Percentiles rank a stretch among this genome's conserved stretches.
These are phyloP conservation scores for Cuculus canorus DNA, from an alignment of 2,797 vertebrate genomes.

Conservation along the genomic window DNA sequence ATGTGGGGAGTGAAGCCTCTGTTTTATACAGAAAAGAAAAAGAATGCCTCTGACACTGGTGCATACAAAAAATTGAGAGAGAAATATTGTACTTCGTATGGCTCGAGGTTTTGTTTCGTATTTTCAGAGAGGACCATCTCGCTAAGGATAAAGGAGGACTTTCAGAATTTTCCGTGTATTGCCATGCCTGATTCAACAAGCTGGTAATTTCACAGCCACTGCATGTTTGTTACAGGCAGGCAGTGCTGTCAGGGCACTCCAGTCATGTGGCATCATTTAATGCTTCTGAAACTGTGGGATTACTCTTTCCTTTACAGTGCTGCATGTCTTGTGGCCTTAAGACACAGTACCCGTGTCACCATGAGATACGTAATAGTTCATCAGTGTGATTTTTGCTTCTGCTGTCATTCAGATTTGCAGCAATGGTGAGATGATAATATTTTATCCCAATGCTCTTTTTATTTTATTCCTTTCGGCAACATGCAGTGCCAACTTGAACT, in stretches of 20 bases:
- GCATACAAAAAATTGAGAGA: neutral
- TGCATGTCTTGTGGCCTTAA: neutral
- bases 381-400: neutral
- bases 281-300: neutral
- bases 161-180: neutral
- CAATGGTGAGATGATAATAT: neutral
- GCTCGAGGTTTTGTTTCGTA: neutral
- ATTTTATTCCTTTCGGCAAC: neutral
- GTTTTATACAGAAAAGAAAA: neutral
- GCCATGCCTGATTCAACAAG: neutral
- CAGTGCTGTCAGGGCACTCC: neutral
- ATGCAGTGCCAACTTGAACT: neutral
- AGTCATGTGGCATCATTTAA: neutral
- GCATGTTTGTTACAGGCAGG: neutral
- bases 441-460: slow-evolving; percentile 8
- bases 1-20: neutral
- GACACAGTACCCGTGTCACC: neutral
- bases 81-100: neutral
- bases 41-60: neutral
- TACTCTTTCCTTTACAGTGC: neutral
- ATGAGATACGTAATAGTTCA: neutral
- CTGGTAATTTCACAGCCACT: neutral
- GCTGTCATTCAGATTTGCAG: neutral
- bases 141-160: neutral
- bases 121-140: neutral